A percentile compares a stretch with the other conserved stretches of the same genome.
Conservation (phyloP, 2,797 vertebrate species). For the Aphelocoma californica region DNA sequence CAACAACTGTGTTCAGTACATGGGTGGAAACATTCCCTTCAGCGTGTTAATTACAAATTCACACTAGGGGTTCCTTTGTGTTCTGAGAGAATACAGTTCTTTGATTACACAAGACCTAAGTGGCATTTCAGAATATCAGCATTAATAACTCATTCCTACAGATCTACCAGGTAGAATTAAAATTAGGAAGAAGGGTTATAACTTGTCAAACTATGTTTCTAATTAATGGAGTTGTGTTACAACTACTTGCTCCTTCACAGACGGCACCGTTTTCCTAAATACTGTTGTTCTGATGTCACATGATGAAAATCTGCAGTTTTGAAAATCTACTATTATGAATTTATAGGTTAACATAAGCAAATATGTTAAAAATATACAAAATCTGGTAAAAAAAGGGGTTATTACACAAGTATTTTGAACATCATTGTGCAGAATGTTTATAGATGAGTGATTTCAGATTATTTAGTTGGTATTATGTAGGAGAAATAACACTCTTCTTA, state of each 20-base stretch:
- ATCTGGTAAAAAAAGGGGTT: not conserved
- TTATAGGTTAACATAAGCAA: not conserved
- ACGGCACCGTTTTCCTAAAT: not conserved
- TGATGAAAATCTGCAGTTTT: not conserved
- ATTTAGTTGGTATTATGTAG: not conserved
- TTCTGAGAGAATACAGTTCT: slow-evolving; percentile 70
- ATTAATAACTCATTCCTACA: slow-evolving; percentile 73
- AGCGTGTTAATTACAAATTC: slow-evolving; percentile 67
- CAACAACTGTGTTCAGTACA: slow-evolving; percentile 42
- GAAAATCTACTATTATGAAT: not conserved
- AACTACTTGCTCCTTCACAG: not conserved
- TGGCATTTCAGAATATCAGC: slow-evolving; percentile 68
- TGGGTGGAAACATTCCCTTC: slow-evolving; percentile 57
- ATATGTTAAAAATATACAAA: not conserved
- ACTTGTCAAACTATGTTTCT: slow-evolving; percentile 60
- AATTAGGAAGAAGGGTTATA: slow-evolving; percentile 66
- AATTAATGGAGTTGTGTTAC: slow-evolving; percentile 49
- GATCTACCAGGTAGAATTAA: slow-evolving; percentile 66
- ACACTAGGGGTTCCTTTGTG: slow-evolving; percentile 66
- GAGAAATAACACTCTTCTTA: not conserved
- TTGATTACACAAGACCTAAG: slow-evolving; percentile 71
- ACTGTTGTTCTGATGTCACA: not conserved
- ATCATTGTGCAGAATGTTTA: not conserved
- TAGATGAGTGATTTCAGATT: not conserved
- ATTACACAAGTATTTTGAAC: not conserved